These are phyloP conservation scores for Diplazon laetatorius DNA, from an alignment of 2,888 invertebrate species.

Conservation along the genomic window DNA sequence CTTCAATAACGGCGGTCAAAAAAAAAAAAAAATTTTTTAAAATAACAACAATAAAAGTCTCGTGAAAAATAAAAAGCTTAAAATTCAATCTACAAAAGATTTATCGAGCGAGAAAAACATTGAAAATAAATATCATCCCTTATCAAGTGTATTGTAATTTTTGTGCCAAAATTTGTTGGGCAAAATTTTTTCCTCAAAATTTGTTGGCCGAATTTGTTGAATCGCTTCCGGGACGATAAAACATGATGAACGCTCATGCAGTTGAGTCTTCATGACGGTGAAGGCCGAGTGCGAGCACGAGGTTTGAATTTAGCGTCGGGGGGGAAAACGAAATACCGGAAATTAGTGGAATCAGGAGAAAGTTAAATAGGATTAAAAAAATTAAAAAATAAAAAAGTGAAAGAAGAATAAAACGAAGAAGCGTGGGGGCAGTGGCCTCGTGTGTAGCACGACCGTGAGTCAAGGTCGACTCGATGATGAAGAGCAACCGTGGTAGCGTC, in stretches of 20 bases:
- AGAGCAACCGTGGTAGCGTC: constrained; percentile 37
- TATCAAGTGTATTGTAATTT: not conserved
- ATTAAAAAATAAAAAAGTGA: constrained; percentile 8
- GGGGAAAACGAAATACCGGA: not conserved
- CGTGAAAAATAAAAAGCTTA: no score
- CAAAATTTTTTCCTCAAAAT: no score
- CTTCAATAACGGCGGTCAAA: not conserved
- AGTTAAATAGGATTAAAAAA: not conserved
- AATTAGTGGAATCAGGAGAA: not conserved
- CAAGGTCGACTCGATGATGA: constrained; percentile 73
- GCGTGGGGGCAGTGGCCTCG: constrained; percentile 52
- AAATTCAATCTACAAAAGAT: no score
- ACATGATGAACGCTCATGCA: not conserved
- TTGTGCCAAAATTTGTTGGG: not conserved
- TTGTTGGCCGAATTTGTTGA: constrained; percentile 4
- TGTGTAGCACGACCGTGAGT: constrained; percentile 64
- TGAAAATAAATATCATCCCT: not conserved
- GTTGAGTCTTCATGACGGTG: not conserved
- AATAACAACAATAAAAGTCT: no score
- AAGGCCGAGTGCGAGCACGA: not conserved
- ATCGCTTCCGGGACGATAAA: not conserved
- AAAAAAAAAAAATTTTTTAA: not conserved
- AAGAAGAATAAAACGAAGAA: constrained; percentile 29
- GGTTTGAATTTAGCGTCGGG: not conserved
- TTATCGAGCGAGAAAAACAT: not conserved